Percentiles rank a stretch among this genome's conserved stretches.
Conservation (phyloP, 2,888 invertebrate species). For the Lasius platythorax region DNA sequence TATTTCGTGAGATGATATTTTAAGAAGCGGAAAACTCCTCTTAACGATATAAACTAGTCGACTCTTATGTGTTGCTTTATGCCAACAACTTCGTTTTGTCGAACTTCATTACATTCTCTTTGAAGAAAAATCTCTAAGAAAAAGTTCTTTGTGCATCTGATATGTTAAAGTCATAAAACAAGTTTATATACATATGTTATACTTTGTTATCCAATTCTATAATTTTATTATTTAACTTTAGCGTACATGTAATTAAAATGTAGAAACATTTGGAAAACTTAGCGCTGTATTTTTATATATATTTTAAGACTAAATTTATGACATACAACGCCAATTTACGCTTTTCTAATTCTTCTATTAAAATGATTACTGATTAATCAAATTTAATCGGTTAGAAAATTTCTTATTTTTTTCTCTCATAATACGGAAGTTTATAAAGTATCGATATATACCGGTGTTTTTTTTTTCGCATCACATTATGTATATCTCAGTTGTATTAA, state of each 20-base stretch:
- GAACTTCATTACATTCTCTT: background rate
- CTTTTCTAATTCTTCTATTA: background rate
- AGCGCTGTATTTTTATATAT: background rate
- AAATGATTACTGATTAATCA: background rate
- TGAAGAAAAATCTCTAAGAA: background rate
- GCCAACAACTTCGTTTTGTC: background rate
- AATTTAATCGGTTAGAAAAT: constrained; percentile 3
- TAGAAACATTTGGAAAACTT: background rate
- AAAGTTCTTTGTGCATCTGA: no score
- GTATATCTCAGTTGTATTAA: background rate
- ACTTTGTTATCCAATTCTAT: background rate
- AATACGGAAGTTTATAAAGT: background rate
- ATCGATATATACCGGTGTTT: background rate
- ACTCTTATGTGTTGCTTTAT: background rate
- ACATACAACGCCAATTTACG: background rate
- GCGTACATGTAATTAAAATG: background rate
- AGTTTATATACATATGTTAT: background rate
- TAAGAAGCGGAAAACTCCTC: constrained; percentile 3
- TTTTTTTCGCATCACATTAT: background rate
- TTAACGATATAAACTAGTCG: background rate
- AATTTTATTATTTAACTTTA: background rate
- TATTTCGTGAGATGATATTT: constrained; percentile 32
- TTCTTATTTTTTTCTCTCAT: background rate
- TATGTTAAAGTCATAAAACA: background rate
- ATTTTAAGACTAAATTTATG: background rate